Percentiles rank a stretch among this genome's conserved stretches.
Conservation (phyloP, 2,113 vertebrate species). For the Ciconia maguari region DNA sequence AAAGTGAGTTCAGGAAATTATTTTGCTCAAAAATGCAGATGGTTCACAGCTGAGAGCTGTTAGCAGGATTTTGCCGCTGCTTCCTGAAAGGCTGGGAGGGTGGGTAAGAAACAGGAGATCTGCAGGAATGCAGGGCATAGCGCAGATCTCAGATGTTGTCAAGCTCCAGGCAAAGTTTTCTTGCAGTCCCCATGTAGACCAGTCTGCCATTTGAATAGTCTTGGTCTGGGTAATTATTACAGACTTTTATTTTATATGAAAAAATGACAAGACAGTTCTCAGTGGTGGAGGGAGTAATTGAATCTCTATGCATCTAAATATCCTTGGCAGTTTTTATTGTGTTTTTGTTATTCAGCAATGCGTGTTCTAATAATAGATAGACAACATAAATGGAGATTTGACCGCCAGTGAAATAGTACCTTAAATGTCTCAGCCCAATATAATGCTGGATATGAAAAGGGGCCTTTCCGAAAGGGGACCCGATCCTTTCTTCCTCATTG, state of each 20-base stretch:
- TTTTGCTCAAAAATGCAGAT: background rate
- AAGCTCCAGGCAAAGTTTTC: background rate
- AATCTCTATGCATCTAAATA: constrained; percentile 10
- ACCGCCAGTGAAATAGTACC: background rate
- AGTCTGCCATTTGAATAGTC: background rate
- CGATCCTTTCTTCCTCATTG: background rate
- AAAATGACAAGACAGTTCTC: background rate
- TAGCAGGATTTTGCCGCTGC: background rate
- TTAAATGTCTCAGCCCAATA: background rate
- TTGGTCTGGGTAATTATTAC: background rate
- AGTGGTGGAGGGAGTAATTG: background rate
- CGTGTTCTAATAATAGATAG: background rate
- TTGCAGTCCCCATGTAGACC: background rate
- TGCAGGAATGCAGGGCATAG: background rate
- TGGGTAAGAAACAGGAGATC: background rate
- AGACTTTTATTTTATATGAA: background rate
- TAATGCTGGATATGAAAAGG: background rate
- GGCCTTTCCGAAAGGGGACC: background rate
- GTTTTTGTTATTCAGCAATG: background rate
- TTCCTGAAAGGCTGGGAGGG: background rate
- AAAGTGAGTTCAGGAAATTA: background rate
- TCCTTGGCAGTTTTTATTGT: background rate
- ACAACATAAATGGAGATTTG: background rate
- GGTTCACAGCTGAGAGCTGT: background rate
- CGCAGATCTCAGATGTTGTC: background rate